Evolutionary conservation across 2,797 vertebrate species (phyloP).

Genomic region (Podarcis lilfordi): DNA sequence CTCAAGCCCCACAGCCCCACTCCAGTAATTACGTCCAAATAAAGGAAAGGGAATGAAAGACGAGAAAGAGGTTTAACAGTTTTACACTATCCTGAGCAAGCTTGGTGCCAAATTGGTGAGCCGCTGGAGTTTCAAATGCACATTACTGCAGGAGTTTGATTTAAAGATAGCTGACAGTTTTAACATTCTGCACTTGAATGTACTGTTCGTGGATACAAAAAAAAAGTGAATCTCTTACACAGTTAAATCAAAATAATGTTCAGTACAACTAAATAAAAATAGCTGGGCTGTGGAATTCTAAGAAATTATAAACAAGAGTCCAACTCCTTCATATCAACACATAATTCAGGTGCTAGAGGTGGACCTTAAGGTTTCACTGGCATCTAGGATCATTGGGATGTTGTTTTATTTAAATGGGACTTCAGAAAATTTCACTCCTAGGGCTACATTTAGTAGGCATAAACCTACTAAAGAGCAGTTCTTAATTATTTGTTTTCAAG

Average conservation of each 20-base stretch:
- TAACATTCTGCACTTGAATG: conserved; percentile 73
- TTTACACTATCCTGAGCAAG: conserved; percentile 48
- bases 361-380: background rate
- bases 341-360: background rate
- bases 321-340: conserved; percentile 55
- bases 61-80: conserved; percentile 12
- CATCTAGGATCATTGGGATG: background rate
- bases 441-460: conserved; percentile 6
- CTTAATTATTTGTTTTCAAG: background rate
- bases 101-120: conserved; percentile 41
- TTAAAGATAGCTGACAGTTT: conserved; percentile 74
- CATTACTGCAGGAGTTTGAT: conserved; percentile 65
- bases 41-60: conserved; percentile 29
- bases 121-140: conserved; percentile 51
- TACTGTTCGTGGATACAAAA: conserved; percentile 70
- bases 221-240: conserved; percentile 74
- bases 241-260: background rate
- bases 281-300: conserved; percentile 70
- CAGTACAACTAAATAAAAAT: conserved; percentile 63
- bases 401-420: background rate
- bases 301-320: conserved; percentile 76
- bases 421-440: background rate
- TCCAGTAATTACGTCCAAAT: background rate
- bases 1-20: conserved; percentile 21
- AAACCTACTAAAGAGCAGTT: background rate